phyloP scores from a whole-genome alignment of 2,888 invertebrate species.

The Chaitophorus viminalis region DNA sequence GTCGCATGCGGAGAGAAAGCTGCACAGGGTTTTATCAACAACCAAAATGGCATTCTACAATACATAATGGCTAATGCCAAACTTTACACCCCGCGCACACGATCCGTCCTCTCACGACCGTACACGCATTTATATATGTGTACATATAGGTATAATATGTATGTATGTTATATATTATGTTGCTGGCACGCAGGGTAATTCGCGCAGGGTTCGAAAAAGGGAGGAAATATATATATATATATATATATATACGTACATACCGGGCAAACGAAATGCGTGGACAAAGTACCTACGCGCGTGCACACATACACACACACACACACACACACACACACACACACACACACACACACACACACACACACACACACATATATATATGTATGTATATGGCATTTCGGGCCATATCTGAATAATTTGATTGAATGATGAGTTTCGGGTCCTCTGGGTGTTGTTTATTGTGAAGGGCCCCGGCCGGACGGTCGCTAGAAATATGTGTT shows the following conservation, averaged over 20 bases:
- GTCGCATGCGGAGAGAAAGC: not conserved
- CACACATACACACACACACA: not conserved
- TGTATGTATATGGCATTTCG: slow-evolving; percentile 1
- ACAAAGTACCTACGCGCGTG: slow-evolving; percentile 1
- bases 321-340: too few species aligned
- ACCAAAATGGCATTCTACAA: slow-evolving; percentile 58
- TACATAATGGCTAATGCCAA: slow-evolving; percentile 41
- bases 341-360: too few species aligned
- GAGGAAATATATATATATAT: slow-evolving; percentile 30
- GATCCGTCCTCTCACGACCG: not conserved
- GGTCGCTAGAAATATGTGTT: slow-evolving; percentile 39
- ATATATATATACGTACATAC: not conserved
- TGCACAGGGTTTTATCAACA: slow-evolving; percentile 49
- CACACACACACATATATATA: not conserved
- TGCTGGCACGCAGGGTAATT: not conserved
- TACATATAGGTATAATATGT: not conserved
- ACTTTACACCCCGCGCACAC: slow-evolving; percentile 34
- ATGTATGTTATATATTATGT: not conserved
- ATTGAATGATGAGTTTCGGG: slow-evolving; percentile 53
- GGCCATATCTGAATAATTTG: slow-evolving; percentile 44
- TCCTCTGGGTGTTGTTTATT: slow-evolving; percentile 55
- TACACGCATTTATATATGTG: not conserved
- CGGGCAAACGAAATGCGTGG: not conserved
- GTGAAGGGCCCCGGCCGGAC: slow-evolving; percentile 29
- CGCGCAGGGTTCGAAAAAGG: slow-evolving; percentile 28